Percentiles rank a stretch among this genome's conserved stretches.
phyloP scores from a whole-genome alignment of 2,888 invertebrate species.

The Xestia c-nigrum region DNA sequence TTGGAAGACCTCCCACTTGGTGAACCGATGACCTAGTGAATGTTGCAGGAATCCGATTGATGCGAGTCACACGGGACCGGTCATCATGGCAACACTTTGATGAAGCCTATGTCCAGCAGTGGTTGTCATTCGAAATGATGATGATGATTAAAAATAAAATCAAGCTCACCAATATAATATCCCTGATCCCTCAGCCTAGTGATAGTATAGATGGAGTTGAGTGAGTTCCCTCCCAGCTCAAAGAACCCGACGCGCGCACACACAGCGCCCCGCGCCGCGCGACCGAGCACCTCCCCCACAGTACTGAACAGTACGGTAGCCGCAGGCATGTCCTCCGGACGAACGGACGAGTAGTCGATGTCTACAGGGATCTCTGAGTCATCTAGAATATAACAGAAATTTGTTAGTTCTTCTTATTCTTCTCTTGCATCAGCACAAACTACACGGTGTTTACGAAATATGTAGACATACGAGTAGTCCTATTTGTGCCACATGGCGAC shows the following conservation, averaged over 20 bases:
- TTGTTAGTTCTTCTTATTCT: not conserved
- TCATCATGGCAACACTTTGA: no score
- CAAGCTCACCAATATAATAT: slow-evolving; percentile 92
- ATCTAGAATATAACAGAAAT: slow-evolving; percentile 72
- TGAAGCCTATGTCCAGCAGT: no score
- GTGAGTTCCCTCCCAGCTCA: slow-evolving; percentile 96
- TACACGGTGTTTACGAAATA: not conserved
- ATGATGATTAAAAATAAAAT: not conserved
- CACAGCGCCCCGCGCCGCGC: slow-evolving; percentile 91
- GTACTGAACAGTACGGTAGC: slow-evolving; percentile 94
- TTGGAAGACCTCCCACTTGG: no score
- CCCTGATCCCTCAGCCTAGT: slow-evolving; percentile 94
- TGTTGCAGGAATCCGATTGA: no score
- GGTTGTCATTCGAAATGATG: no score
- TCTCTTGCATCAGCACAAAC: no score
- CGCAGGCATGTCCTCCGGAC: slow-evolving; percentile 89
- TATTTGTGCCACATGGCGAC: no score
- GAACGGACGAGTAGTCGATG: slow-evolving; percentile 92
- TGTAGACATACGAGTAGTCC: no score
- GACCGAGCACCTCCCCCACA: slow-evolving; percentile 93
- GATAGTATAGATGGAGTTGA: slow-evolving; percentile 96
- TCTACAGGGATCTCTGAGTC: slow-evolving; percentile 91
- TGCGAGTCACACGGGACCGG: no score
- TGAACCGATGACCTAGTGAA: no score
- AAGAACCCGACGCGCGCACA: slow-evolving; percentile 94